Base-by-base conservation (phyloP, 2,888 invertebrate species). In the Arge pagana region DNA sequence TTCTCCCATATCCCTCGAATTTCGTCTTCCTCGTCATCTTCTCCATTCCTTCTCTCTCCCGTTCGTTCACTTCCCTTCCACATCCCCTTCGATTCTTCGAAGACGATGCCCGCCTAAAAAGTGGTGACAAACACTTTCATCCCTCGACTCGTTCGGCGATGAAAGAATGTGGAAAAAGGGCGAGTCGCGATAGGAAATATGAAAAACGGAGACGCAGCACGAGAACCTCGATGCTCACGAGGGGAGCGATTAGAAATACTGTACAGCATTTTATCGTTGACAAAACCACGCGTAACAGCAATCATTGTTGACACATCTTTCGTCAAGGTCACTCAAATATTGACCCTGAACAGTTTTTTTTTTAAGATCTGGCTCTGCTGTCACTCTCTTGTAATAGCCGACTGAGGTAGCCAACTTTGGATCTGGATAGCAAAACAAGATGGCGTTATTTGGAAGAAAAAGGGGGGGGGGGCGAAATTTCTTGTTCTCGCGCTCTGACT, bases 201-300 rank as follows among this genome's bases (percentile, higher is more conserved):
- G 31, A 48, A 43, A 41, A n/a, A n/a, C n/a, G n/a, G n/a, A 35
- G 48, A 8, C 35, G 26, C 41, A 35, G 35, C 11, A 24, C 41
- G 16, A 16, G 3, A 33, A 30, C 24, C n/a, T 35, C 31, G 43
- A 31, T 23, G 39, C 26, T 18, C 28, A 48, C 52, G 42, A 16
- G 55, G 42, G 54, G 40, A 24, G 50, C 52, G 33, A 28, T 39
- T 49, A 24, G 40, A 37, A 35, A n/a, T n/a, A n/a, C n/a, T n/a
- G n/a, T n/a, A n/a, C n/a, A n/a, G n/a, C n/a, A n/a, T n/a, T n/a
- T n/a, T n/a, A n/a, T n/a, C n/a, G n/a, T n/a, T n/a, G n/a, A n/a
- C n/a, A n/a, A n/a, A n/a, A n/a, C n/a, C n/a, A n/a, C n/a, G n/a
- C n/a, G n/a, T n/a, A n/a, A n/a, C n/a, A n/a, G n/a, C n/a, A n/a